Percentiles rank a stretch among this genome's conserved stretches.
Conservation (phyloP, 1,140 invertebrate genomes). For the Samia ricini region DNA sequence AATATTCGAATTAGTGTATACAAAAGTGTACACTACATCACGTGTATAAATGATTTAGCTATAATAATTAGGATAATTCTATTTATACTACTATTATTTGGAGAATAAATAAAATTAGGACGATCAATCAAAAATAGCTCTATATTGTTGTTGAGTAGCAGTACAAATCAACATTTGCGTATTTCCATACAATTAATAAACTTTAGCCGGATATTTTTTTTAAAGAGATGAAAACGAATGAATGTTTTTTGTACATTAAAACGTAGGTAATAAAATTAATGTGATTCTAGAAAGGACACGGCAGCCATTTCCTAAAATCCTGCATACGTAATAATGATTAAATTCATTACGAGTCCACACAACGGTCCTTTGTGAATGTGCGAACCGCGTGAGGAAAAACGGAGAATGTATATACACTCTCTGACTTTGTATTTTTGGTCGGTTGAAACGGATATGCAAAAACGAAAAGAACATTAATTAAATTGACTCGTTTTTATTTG, state of each 20-base stretch:
- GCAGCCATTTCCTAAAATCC: constrained; percentile 24
- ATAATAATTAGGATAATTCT: too few species aligned
- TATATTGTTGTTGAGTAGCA: too few species aligned
- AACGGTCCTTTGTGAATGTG: constrained; percentile 27
- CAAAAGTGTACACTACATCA: constrained; percentile 7
- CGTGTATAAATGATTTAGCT: too few species aligned
- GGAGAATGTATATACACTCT: not conserved
- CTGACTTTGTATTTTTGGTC: not conserved
- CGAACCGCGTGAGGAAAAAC: constrained; percentile 18
- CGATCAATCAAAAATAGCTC: too few species aligned
- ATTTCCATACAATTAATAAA: not conserved
- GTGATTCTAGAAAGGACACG: constrained; percentile 20
- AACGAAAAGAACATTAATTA: not conserved
- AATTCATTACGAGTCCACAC: constrained; percentile 25
- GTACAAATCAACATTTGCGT: too few species aligned
- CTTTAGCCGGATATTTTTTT: not conserved
- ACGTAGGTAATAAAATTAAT: constrained; percentile 19
- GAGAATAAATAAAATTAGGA: too few species aligned
- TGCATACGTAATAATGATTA: constrained; percentile 29
- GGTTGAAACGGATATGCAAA: not conserved
- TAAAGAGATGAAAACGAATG: not conserved
- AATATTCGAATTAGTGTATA: constrained; percentile 21
- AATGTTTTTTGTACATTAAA: not conserved
- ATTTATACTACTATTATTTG: too few species aligned
- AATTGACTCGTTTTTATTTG: not conserved